Base-by-base conservation (phyloP, 2,797 vertebrate genomes). In the Cuculus canorus region DNA sequence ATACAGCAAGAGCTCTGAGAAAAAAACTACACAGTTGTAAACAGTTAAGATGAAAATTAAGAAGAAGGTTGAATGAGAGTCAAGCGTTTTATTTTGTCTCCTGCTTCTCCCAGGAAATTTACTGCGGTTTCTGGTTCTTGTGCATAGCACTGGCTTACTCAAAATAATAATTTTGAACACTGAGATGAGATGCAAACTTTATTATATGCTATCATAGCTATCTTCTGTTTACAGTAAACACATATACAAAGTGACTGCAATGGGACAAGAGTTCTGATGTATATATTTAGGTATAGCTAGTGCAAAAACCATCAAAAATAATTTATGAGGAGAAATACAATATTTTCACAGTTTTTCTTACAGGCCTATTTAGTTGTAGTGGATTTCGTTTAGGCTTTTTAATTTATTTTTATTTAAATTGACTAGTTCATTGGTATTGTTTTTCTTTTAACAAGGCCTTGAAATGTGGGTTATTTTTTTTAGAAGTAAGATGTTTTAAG, bases 41-140 rank as follows among this genome's bases (percentile, higher is more conserved):
- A 69, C 32, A 82, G 66, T 84, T 91, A 76, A 78, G n/a, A 53
- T 75, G 35, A 85, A 87, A 80, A 60, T 83, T 64, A 85, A 45
- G 28, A 75, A 32, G 52, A 52, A 27, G 6, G n/a, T 7, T 86
- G 45, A 93, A 79, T 50, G 47, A 75, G 54, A 81, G 83, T 90
- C 50, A 71, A 92, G 41, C 69, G 27, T 32, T 96, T 77, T 53
- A 41, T 81, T 92, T 88, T 91, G 79, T 91, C 25, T 33, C 37
- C 17, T 43, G 45, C 28, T 95, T 92, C 59, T 90, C 77, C 30
- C 37, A 43, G 72, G 69, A 94, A 88, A 81, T 70, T 78, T 33
- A 27, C 8, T 83, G 89, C 13, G 79, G 91, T 87, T 95, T 93
- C 57, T 86, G 47, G 45, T 71, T 89, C 72, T 87, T 2, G 2